Percentiles rank a stretch among this genome's conserved stretches.
phyloP scores from a whole-genome alignment of 1,140 invertebrate genomes.

The Leptopilina clavipes region DNA sequence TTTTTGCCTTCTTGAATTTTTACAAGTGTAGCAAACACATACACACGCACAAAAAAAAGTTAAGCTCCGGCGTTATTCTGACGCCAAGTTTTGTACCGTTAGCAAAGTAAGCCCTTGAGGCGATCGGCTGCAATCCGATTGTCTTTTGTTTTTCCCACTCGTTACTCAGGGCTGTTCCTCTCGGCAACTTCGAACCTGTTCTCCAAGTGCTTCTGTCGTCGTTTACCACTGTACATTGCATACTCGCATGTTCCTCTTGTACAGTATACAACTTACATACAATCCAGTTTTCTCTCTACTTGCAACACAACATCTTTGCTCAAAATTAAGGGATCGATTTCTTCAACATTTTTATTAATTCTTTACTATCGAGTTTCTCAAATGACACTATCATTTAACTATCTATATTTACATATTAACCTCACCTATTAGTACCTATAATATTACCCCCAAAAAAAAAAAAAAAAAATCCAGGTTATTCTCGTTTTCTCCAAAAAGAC shows the following conservation, averaged over 20 bases:
- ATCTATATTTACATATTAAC: conserved; percentile 21
- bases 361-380: conserved; percentile 19
- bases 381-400: background rate
- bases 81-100: conserved; percentile 65
- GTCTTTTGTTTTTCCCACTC: conserved; percentile 71
- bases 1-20: background rate
- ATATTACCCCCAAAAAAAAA: background rate
- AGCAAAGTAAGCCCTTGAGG: conserved; percentile 59
- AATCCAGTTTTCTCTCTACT: conserved; percentile 13
- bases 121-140: conserved; percentile 73
- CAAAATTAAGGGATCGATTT: conserved; percentile 29
- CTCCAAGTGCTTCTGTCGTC: conserved; percentile 61
- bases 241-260: conserved; percentile 21
- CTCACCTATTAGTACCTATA: conserved; percentile 8
- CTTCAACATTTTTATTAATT: background rate
- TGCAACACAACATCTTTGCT: background rate
- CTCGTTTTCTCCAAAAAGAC: no score
- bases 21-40: conserved; percentile 1
- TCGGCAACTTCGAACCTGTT: conserved; percentile 71
- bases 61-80: conserved; percentile 49
- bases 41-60: conserved; percentile 39
- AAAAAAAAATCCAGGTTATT: background rate
- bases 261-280: conserved; percentile 11
- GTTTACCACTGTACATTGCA: conserved; percentile 46
- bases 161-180: conserved; percentile 67